Evolutionary conservation across 2,113 vertebrate genomes (phyloP).

Genomic region (Tupaia chinensis): DNA sequence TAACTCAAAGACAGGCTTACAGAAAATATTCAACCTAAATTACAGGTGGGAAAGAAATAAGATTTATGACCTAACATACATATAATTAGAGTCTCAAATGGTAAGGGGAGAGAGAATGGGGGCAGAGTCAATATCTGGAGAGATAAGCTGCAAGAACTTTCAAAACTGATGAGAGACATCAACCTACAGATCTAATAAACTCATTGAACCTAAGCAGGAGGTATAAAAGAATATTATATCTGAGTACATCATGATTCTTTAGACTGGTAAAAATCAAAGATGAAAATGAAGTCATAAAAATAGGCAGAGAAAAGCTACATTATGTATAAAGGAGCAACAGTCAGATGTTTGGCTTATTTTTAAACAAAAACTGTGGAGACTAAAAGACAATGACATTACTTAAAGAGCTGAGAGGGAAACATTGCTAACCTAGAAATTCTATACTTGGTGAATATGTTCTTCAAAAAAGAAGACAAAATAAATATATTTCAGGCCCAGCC

Average conservation of each 20-base stretch:
- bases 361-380: background rate
- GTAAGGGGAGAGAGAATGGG: background rate
- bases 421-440: background rate
- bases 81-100: background rate
- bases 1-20: background rate
- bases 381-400: background rate
- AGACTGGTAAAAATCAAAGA: background rate
- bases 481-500: background rate
- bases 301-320: background rate
- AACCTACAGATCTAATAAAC: background rate
- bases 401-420: background rate
- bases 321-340: background rate
- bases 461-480: background rate
- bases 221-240: background rate
- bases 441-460: background rate
- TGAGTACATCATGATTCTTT: background rate
- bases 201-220: background rate
- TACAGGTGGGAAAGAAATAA: background rate
- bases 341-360: background rate
- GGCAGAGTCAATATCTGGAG: background rate
- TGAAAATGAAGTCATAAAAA: background rate
- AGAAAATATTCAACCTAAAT: background rate
- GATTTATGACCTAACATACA: background rate
- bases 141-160: background rate
- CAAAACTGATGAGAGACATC: background rate